Base-by-base conservation (phyloP, 2,888 invertebrate genomes). In the Sminthurides aquaticus region DNA sequence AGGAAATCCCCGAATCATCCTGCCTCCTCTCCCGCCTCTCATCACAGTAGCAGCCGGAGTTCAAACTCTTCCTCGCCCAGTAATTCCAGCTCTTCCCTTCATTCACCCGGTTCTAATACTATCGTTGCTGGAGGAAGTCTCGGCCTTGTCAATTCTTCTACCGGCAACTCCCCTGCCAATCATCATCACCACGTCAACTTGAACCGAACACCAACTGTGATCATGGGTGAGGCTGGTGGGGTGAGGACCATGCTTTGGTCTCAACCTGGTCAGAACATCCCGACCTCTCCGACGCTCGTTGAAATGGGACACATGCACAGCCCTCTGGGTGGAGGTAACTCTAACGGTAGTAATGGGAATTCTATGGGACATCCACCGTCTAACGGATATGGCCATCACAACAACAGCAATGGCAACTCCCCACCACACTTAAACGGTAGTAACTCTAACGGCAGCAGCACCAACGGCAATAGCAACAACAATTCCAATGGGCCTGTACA, bases 191-290 rank as follows among this genome's bases (percentile, higher is more conserved):
- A 74, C 60, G 73, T 74, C 55, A 75, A 74, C 64, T 62, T 72
- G 68, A 72, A 72, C 71, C 82, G 84, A 66, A 83, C 92, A 60
- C 92, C 93, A 29, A 90, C 91, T 57, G 92, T 92, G 69, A 90
- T 93, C 73, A 91, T 93, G 91, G 92, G 92, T 58, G 92, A 93
- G 79, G 90, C 91, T 49, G 93, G 92, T 62, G 90, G 92, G 52
- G 92, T 93, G 0, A 77, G 84, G 64, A 86, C 86, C 52, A 86
- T 86, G 86, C 82, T 86, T 65, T 86, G 86, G 86, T 84, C 85
- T 28, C 83, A 84, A 72, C 85, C 85, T 2, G 78, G 81, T 0
- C 75, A 81, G 79, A 67, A 67, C 18, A 77, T 78, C 59, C 79
- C 79, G 69, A 66, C 69, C 49, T 60, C 70, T 18, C 68, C 66